Percentiles rank a stretch among this genome's conserved stretches.
phyloP scores from a whole-genome alignment of 2,888 invertebrate species.

The Macropis europaea region DNA sequence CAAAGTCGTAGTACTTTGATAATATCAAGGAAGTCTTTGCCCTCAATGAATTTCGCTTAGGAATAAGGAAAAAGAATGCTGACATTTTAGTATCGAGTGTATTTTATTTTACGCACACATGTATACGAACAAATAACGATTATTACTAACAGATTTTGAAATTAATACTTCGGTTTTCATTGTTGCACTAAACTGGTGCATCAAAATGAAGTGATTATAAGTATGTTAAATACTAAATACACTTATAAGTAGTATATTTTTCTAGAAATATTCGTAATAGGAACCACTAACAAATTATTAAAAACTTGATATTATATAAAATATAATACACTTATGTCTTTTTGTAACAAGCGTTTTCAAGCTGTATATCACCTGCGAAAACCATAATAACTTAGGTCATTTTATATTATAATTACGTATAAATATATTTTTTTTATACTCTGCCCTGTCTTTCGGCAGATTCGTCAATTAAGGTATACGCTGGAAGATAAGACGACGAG shows the following conservation, averaged over 20 bases:
- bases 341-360: not conserved
- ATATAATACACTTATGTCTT: conserved; percentile 12
- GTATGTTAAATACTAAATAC: not conserved
- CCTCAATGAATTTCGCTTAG: not conserved
- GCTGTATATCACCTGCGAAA: not conserved
- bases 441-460: conserved; percentile 75
- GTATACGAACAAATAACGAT: not conserved
- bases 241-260: not conserved
- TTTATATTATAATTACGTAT: not conserved
- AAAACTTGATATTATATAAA: not conserved
- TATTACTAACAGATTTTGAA: not conserved
- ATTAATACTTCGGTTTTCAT: not conserved
- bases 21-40: not conserved
- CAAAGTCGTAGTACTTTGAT: not conserved
- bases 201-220: not conserved
- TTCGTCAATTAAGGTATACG: conserved; percentile 71
- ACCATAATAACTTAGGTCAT: not conserved
- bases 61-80: not conserved
- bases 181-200: not conserved
- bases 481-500: conserved; percentile 71
- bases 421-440: conserved; percentile 41
- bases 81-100: not conserved
- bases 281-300: not conserved
- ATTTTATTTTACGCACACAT: conserved; percentile 13
- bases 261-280: not conserved